Evolutionary conservation across 2,888 invertebrate genomes (phyloP), one percentile per base, ranked within the genome.

Genomic region (Phaonia tiefii): DNA sequence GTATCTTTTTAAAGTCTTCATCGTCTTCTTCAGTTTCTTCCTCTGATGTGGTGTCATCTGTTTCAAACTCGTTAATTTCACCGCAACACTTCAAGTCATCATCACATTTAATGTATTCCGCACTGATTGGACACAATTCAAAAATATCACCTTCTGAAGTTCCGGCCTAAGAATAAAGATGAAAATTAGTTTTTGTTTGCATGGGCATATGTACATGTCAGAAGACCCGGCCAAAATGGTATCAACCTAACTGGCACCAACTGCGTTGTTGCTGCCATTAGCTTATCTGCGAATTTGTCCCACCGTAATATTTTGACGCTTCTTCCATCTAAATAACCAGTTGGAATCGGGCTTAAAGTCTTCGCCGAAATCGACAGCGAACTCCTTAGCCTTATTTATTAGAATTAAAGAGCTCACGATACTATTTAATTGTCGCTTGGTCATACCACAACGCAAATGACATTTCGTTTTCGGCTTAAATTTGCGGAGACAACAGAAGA

Each of bases 261-360:
- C 39, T 4, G 25, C 51, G 56, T 39, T 58, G 46, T 72, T 72
- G 26, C 26, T 56, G 5, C 65, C 54, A 15, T 60, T 63, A 11
- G 49, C 39, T 51, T 79, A 56, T 20, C 65, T 66, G 37, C 54
- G 71, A 39, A 66, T 75, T 58, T 22, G 54, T 13, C 71, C 67
- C 15, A 73, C 2, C 69, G 58, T 70, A 56, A 81, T 66, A 67
- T 74, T 75, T 78, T n/a, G 67, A 10, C 81, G 74, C 20, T 75
- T 70, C 13, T 46, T 69, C 81, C 78, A 81, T n/a, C 81, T 56
- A 42, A 54, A 77, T 39, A 77, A 37, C 80, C 80, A 77, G 54
- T 65, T 51, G 26, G 22, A 42, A 15, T 60, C 58, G 0, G 80
- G 74, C 11, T 77, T 60, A 46, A 78, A 81, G 26, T 70, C 54